Conservation (phyloP, 2,797 vertebrate genomes). For the Acomys russatus region DNA sequence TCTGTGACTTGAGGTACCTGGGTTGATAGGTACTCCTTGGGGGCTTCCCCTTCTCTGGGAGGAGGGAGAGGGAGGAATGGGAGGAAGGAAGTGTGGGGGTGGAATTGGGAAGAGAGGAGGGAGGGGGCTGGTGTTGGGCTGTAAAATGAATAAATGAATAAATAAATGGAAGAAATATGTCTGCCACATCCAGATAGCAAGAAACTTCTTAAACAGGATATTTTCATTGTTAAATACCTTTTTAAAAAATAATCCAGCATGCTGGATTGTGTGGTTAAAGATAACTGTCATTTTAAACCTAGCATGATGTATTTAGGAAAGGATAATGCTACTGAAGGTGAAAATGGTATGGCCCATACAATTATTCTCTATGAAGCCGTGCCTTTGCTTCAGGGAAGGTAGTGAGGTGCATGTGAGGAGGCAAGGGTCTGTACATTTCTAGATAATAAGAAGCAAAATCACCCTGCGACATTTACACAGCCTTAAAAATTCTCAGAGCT, state of each 20-base stretch:
- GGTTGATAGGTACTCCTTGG: too few relatives aligned
- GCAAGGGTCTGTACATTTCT: not conserved
- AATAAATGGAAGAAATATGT: too few relatives aligned
- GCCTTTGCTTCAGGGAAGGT: not conserved
- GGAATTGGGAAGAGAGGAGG: too few relatives aligned
- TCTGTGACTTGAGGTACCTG: too few relatives aligned
- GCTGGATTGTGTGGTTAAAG: not conserved
- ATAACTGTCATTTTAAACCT: not conserved
- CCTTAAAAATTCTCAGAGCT: not conserved
- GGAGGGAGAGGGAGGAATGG: too few relatives aligned
- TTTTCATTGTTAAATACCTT: not conserved
- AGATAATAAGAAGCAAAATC: not conserved
- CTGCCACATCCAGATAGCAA: not conserved
- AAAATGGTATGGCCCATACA: not conserved
- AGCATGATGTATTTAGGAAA: not conserved
- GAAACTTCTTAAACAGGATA: not conserved
- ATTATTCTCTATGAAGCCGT: not conserved
- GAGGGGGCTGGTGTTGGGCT: too few relatives aligned
- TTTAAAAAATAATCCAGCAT: not conserved
- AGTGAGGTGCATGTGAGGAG: not conserved
- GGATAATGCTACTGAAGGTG: not conserved
- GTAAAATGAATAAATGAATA: too few relatives aligned
- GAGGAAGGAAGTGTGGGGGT: too few relatives aligned
- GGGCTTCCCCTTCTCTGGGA: too few relatives aligned
- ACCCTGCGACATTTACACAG: rapidly evolving